Percentiles rank a stretch among this genome's conserved stretches.
Evolutionary conservation across 2,113 vertebrate genomes (phyloP).

Genomic region (Aleadryas rufinucha): DNA sequence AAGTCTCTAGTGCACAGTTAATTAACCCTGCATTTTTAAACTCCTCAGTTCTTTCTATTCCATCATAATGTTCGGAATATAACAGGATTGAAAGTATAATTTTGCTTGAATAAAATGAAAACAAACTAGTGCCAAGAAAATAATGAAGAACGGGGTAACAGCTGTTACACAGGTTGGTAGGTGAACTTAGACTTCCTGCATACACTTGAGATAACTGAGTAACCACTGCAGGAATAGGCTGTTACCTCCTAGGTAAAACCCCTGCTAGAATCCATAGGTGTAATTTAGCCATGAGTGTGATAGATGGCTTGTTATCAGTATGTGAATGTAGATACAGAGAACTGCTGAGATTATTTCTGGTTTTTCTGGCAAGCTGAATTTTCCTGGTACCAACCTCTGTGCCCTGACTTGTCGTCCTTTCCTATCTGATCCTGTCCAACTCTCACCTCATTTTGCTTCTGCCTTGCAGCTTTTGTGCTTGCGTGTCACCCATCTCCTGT

Average conservation of each 20-base stretch:
- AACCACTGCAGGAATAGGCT: background rate
- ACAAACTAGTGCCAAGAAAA: background rate
- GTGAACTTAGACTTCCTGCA: background rate
- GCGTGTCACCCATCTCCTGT: background rate
- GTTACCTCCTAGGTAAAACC: background rate
- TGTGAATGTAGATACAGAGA: background rate
- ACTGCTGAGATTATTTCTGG: background rate
- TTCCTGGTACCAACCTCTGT: background rate
- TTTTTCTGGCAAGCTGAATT: background rate
- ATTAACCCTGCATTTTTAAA: background rate
- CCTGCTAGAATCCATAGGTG: background rate
- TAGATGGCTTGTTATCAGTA: background rate
- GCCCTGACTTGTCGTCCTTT: background rate
- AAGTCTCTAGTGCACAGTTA: background rate
- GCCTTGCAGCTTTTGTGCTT: slow-evolving; percentile 4
- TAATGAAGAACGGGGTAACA: background rate
- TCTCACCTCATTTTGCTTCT: slow-evolving; percentile 20
- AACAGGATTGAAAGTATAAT: background rate
- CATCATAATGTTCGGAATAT: background rate
- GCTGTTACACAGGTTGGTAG: background rate
- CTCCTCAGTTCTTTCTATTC: background rate
- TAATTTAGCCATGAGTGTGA: background rate
- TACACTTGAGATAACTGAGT: background rate
- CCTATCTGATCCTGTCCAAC: background rate
- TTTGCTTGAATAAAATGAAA: background rate